Evolutionary conservation across 1,140 invertebrate species (phyloP).

Genomic region (Pinna nobilis): DNA sequence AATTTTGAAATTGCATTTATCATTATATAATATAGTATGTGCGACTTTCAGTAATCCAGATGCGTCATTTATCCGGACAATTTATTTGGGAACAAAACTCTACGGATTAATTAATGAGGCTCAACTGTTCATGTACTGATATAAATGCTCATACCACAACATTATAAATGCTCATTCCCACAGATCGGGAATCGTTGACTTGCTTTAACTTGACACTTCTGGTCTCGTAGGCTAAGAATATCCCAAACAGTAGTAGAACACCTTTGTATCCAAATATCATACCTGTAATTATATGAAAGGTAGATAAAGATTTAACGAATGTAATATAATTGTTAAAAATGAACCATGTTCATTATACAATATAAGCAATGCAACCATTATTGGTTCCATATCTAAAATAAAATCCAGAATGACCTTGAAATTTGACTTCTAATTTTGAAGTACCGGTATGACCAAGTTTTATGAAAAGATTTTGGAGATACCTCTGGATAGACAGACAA

Average conservation of each 20-base stretch:
- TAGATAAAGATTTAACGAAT: not conserved
- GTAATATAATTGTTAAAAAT: too few relatives aligned
- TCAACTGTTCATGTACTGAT: not conserved
- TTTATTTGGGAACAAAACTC: not conserved
- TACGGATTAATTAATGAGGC: not conserved
- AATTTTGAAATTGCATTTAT: too few relatives aligned
- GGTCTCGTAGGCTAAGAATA: conserved; percentile 98
- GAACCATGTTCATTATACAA: too few relatives aligned
- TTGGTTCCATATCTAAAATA: not conserved
- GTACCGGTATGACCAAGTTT: too few relatives aligned
- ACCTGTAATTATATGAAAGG: conserved; percentile 80
- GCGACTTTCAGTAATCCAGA: too few relatives aligned
- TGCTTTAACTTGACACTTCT: conserved; percentile 89
- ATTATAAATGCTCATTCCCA: conserved; percentile 99
- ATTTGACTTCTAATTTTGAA: too few relatives aligned
- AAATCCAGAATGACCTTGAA: too few relatives aligned
- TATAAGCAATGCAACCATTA: not conserved
- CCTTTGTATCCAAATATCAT: conserved; percentile 98
- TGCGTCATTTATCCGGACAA: too few relatives aligned
- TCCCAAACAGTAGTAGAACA: conserved; percentile 94
- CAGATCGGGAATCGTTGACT: conserved; percentile 93
- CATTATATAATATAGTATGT: too few relatives aligned
- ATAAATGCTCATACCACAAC: conserved; percentile 83
- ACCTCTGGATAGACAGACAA: too few relatives aligned
- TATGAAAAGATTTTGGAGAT: too few relatives aligned